Base-by-base conservation (phyloP, 2,888 invertebrate species). In the Tinea trinotella region DNA sequence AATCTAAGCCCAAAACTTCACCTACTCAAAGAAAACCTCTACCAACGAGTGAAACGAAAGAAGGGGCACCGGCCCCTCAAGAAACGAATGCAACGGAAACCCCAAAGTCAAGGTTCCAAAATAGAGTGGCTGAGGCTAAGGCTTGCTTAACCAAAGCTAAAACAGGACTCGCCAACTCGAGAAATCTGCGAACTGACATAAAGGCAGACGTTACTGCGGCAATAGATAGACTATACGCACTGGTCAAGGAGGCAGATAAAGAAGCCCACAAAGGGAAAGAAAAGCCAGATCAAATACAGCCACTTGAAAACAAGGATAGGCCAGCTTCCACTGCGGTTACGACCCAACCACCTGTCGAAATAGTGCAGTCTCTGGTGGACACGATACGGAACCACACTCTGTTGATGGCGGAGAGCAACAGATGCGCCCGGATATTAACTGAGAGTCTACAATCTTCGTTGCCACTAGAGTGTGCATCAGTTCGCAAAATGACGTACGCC, bases 401-500 rank as follows among this genome's bases (percentile, higher is more conserved):
- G 52, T 44, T 52, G 50, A 54, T 54, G 50, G 13, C 54, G 17
- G 12, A 40, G 9, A 12, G 5, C 9, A 40, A 3, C 10, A 5
- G 12, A 40, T 13, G 5, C 5, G 12, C 12, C 0, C 22, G 57
- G 13, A n/a, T 57, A 1, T 15, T 12, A 15, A 20, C 58, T 0
- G 59, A 58, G 2, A 50, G 22, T 10, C n/a, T 58, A 0, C 54
- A 56, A 13, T n/a, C n/a, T n/a, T n/a, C n/a, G n/a, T n/a, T n/a
- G n/a, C n/a, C n/a, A n/a, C n/a, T n/a, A n/a, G n/a, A n/a, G n/a
- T n/a, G n/a, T n/a, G n/a, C n/a, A n/a, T n/a, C n/a, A n/a, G n/a
- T n/a, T n/a, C n/a, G n/a, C n/a, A n/a, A n/a, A n/a, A n/a, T n/a
- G 9, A 12, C 40, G 6, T 13, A 40, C 40, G 13, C 15, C 12